phyloP scores from a whole-genome alignment of 1,140 invertebrate species.

The Lucilia sericata region DNA sequence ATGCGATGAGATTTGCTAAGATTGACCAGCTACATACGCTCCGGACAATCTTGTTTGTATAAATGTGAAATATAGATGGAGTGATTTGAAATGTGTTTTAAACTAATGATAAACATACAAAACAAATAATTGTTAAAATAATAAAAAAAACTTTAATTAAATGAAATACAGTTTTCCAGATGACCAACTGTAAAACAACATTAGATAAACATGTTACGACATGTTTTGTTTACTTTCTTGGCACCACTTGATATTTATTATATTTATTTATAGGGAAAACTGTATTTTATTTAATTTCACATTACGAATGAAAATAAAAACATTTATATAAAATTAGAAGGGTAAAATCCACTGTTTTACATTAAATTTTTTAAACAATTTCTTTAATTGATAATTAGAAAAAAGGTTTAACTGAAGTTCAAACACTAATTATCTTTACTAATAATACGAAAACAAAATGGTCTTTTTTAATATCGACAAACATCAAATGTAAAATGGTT shows the following conservation, averaged over 20 bases:
- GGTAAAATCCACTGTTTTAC: conserved; percentile 69
- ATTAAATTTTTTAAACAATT: conserved; percentile 64
- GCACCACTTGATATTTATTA: too few species aligned
- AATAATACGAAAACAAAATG: not conserved
- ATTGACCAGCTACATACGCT: not conserved
- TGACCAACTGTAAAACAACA: not conserved
- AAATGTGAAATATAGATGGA: not conserved
- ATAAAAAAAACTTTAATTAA: not conserved
- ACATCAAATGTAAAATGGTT: too few species aligned
- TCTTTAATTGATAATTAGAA: not conserved
- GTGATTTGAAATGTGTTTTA: not conserved
- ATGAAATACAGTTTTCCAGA: conserved; percentile 3
- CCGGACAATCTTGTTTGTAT: not conserved
- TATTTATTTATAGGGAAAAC: not conserved
- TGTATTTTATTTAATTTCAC: not conserved
- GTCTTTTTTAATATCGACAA: too few species aligned
- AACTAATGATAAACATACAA: conserved; percentile 9
- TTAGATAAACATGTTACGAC: not conserved
- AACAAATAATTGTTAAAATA: conserved; percentile 19
- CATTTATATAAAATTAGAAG: conserved; percentile 61
- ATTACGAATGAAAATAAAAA: conserved; percentile 47
- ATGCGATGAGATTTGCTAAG: not conserved
- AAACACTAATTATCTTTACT: conserved; percentile 9
- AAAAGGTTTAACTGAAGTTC: not conserved
- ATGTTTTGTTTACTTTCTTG: too few species aligned